Evolutionary conservation across 2,888 invertebrate species (phyloP).

Genomic region (Hirtodrosophila duncani): DNA sequence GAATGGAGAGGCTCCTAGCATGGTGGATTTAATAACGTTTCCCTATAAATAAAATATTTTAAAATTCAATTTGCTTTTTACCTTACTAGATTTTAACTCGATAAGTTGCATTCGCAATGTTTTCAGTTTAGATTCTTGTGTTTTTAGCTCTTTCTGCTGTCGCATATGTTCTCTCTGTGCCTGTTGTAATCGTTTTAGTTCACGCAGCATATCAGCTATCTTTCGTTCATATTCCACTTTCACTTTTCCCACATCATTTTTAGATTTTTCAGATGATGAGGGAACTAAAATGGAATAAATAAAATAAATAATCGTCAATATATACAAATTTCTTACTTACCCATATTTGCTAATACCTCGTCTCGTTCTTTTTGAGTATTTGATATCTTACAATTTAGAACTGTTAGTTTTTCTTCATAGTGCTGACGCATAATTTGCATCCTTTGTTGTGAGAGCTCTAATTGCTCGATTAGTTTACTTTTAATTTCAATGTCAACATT

Average conservation of each 20-base stretch:
- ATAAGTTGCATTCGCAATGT: constrained; percentile 85
- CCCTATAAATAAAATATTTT: too few relatives aligned
- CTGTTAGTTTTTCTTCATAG: constrained; percentile 94
- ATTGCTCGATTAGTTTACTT: constrained; percentile 94
- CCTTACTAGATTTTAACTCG: constrained; percentile 91
- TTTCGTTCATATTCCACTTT: constrained; percentile 94
- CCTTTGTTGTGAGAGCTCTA: constrained; percentile 92
- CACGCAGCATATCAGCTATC: constrained; percentile 89
- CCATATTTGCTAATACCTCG: constrained; percentile 84
- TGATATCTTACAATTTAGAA: constrained; percentile 89
- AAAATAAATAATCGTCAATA: neutral
- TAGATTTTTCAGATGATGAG: constrained; percentile 47
- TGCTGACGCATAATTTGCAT: constrained; percentile 91
- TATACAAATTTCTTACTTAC: constrained; percentile 31
- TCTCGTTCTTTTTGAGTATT: constrained; percentile 95
- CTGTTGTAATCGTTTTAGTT: constrained; percentile 89
- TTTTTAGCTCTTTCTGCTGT: constrained; percentile 86
- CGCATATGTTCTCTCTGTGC: constrained; percentile 94
- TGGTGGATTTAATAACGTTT: too few relatives aligned
- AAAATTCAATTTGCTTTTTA: too few relatives aligned
- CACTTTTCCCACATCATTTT: constrained; percentile 87
- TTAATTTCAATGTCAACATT: constrained; percentile 97
- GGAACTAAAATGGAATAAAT: constrained; percentile 28
- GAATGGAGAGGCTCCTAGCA: too few relatives aligned
- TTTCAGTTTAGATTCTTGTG: constrained; percentile 86